Conservation (phyloP, 2,113 vertebrate species). For the Ranitomeya variabilis region DNA sequence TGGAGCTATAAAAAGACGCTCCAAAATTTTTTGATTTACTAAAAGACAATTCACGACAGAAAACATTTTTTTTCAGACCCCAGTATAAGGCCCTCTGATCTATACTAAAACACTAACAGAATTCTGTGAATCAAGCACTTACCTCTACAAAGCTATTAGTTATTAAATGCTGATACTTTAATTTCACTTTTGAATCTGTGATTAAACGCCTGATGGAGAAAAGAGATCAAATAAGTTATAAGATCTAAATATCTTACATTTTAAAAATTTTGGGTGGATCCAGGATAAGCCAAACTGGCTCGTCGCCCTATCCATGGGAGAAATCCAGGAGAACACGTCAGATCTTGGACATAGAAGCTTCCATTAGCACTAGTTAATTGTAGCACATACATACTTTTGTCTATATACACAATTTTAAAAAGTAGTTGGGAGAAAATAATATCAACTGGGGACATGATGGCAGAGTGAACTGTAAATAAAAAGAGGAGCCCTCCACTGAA, state of each 20-base stretch:
- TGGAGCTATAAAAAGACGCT: background rate
- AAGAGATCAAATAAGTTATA: conserved; percentile 57
- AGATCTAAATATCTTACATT: background rate
- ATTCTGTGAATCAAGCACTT: conserved; percentile 66
- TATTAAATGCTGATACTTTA: conserved; percentile 99
- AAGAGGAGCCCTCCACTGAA: background rate
- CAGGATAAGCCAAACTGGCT: no score
- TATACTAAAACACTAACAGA: background rate
- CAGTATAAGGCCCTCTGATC: background rate
- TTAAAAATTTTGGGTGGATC: no score
- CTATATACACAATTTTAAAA: background rate
- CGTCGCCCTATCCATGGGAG: no score
- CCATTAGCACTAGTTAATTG: no score
- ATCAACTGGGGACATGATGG: background rate
- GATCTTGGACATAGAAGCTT: no score
- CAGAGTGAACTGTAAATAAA: background rate
- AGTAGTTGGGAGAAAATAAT: background rate
- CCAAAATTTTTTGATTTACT: background rate
- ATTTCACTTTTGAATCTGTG: conserved; percentile 99
- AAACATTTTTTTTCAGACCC: background rate
- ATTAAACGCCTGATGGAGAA: conserved; percentile 88
- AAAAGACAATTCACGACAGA: background rate
- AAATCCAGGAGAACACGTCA: no score
- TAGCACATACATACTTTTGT: no score
- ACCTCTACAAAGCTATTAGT: conserved; percentile 99